Evolutionary conservation across 2,113 vertebrate genomes (phyloP).

Genomic region (Pollachius pollachius): DNA sequence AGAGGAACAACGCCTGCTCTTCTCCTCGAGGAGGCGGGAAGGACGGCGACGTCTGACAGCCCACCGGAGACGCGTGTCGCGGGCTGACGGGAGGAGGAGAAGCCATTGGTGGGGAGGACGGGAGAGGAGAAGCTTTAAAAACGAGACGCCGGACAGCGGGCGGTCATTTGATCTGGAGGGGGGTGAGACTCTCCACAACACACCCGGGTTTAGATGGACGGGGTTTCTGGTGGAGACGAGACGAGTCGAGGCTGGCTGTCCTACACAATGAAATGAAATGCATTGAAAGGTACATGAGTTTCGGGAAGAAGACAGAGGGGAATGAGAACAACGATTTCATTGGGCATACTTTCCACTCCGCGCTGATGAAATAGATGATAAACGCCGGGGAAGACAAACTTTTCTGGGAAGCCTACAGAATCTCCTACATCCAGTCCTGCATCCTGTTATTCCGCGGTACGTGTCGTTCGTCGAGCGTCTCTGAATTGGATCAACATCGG

Average conservation of each 20-base stretch:
- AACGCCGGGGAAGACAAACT: background rate
- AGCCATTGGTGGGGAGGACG: too few species aligned
- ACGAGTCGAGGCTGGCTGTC: background rate
- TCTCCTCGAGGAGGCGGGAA: background rate
- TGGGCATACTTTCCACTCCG: background rate
- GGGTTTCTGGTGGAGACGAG: background rate
- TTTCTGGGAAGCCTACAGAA: background rate
- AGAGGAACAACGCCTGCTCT: background rate
- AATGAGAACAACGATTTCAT: background rate
- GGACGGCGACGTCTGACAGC: conserved; percentile 31
- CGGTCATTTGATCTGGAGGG: too few species aligned
- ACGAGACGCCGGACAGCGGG: too few species aligned
- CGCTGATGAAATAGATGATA: too few species aligned
- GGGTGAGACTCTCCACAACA: background rate
- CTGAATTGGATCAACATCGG: background rate
- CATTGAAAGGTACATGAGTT: background rate
- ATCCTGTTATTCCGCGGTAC: too few species aligned
- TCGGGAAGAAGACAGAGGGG: background rate
- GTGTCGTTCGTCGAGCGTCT: too few species aligned
- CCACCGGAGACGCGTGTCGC: conserved; percentile 61
- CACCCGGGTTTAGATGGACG: background rate
- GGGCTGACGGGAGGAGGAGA: too few species aligned
- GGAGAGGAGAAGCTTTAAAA: too few species aligned
- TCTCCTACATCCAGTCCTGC: too few species aligned
- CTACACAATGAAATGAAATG: too few species aligned